These are phyloP conservation scores for Drosophila kepulauana DNA, from an alignment of 1,140 invertebrate genomes.

Conservation along the genomic window DNA sequence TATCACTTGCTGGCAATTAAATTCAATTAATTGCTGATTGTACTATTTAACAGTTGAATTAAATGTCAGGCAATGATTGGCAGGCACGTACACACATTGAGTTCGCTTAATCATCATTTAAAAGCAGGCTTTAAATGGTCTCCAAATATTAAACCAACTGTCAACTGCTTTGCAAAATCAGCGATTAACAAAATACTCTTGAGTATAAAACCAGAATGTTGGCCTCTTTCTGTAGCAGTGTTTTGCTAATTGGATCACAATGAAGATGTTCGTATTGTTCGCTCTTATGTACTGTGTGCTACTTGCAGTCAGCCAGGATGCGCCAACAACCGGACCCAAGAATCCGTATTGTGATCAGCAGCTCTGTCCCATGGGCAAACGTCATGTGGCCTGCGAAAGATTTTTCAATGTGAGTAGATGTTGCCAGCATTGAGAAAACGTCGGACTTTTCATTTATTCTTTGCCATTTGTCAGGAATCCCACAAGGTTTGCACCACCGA, in stretches of 20 bases:
- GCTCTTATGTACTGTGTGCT: slow-evolving; percentile 16
- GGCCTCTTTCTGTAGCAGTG: background rate
- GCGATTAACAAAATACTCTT: background rate
- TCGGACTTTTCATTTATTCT: background rate
- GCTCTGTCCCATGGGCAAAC: slow-evolving; percentile 46
- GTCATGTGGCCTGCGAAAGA: slow-evolving; percentile 62
- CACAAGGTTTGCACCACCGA: slow-evolving; percentile 17
- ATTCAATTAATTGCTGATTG: slow-evolving; percentile 15
- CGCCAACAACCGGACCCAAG: slow-evolving; percentile 13
- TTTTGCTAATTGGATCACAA: background rate
- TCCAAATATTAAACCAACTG: slow-evolving; percentile 29
- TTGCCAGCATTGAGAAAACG: background rate
- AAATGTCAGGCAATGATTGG: slow-evolving; percentile 10
- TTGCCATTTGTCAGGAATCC: background rate
- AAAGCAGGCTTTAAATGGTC: slow-evolving; percentile 4
- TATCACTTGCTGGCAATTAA: background rate
- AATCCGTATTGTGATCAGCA: slow-evolving; percentile 51
- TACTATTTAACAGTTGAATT: slow-evolving; percentile 10
- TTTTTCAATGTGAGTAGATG: slow-evolving; percentile 23
- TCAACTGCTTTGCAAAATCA: slow-evolving; percentile 35
- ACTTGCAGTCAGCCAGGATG: slow-evolving; percentile 11
- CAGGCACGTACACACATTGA: background rate
- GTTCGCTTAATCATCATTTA: slow-evolving; percentile 20
- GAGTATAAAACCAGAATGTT: slow-evolving; percentile 16
- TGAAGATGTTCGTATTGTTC: slow-evolving; percentile 11